phyloP scores from a whole-genome alignment of 1,140 invertebrate genomes.

The Hesperophylax magnus region DNA sequence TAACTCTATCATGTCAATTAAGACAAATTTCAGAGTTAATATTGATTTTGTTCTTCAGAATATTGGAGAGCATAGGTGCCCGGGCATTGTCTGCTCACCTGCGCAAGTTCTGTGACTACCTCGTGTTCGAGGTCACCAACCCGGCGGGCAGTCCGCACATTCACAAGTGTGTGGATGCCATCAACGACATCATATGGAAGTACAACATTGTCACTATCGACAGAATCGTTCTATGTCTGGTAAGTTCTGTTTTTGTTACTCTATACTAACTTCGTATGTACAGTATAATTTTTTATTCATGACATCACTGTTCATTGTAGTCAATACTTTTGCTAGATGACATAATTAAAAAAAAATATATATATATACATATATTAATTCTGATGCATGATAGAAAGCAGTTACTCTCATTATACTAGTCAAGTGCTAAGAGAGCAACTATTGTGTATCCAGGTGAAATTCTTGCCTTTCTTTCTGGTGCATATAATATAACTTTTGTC shows the following conservation, averaged over 20 bases:
- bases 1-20: too few relatives aligned
- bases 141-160: constrained; percentile 86
- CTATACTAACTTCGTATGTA: not conserved
- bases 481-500: too few relatives aligned
- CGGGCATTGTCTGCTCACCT: constrained; percentile 91
- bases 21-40: too few relatives aligned
- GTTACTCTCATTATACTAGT: too few relatives aligned
- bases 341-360: too few relatives aligned
- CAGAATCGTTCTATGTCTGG: constrained; percentile 89
- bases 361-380: too few relatives aligned
- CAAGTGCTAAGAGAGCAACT: too few relatives aligned
- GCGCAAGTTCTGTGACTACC: constrained; percentile 94
- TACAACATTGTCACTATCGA: constrained; percentile 97
- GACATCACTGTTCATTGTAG: not conserved
- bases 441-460: too few relatives aligned
- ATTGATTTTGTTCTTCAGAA: constrained; percentile 71
- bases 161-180: constrained; percentile 93
- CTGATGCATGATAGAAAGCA: too few relatives aligned
- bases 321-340: not conserved
- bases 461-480: too few relatives aligned
- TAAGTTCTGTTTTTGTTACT: constrained; percentile 65
- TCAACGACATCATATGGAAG: constrained; percentile 98
- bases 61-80: constrained; percentile 93
- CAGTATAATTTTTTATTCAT: constrained; percentile 2
- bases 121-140: constrained; percentile 93